Evolutionary conservation across 2,113 vertebrate genomes (phyloP).

Genomic region (Sinocyclocheilus grahami): DNA sequence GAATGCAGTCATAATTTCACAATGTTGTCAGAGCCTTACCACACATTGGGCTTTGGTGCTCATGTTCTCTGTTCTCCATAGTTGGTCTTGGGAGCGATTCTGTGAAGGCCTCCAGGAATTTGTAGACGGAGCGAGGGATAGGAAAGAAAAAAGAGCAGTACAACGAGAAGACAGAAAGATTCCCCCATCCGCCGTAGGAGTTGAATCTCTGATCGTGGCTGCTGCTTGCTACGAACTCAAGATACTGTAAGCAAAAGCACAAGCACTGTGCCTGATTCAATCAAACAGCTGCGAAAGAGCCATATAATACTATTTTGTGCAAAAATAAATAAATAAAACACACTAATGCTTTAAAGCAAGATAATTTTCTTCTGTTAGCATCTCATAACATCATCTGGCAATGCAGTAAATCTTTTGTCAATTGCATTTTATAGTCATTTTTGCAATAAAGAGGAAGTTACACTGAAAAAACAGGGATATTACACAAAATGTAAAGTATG

Average conservation of each 20-base stretch:
- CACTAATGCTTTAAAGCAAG: constrained; percentile 14
- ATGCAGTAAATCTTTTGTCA: constrained; percentile 4
- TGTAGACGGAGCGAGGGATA: background rate
- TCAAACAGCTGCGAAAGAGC: constrained; percentile 26
- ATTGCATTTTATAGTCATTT: background rate
- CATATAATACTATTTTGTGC: constrained; percentile 30
- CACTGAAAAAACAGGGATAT: background rate
- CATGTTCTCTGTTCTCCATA: background rate
- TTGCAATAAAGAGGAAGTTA: background rate
- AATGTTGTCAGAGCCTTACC: background rate
- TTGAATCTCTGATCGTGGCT: constrained; percentile 57
- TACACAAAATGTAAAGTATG: background rate
- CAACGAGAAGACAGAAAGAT: constrained; percentile 16
- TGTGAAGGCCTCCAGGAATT: constrained; percentile 29
- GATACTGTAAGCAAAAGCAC: constrained; percentile 45
- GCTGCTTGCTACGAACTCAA: constrained; percentile 50
- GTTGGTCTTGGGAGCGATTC: constrained; percentile 37
- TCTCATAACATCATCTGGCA: background rate
- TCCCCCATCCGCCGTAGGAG: constrained; percentile 41
- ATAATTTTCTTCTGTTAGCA: constrained; percentile 4
- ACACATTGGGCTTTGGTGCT: background rate
- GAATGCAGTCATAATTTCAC: background rate
- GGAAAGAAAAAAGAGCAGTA: constrained; percentile 31
- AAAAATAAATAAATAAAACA: background rate
- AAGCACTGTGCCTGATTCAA: constrained; percentile 8